Conservation (phyloP, 2,888 invertebrate genomes). For the Drosophila fungiperda region DNA sequence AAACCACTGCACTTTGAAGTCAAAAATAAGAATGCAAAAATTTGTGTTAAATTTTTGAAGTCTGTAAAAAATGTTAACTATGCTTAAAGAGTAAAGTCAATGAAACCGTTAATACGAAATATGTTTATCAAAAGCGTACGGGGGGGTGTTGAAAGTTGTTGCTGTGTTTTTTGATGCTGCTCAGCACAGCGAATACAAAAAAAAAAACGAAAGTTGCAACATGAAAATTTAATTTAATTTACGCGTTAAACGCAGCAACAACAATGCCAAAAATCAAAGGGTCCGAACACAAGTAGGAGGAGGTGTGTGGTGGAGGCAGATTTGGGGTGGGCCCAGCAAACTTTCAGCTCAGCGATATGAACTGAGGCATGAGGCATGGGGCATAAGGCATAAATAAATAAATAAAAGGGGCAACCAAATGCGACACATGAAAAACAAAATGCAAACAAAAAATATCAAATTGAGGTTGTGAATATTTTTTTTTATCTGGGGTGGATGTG, state of each 20-base stretch:
- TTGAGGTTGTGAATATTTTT: conserved; percentile 22
- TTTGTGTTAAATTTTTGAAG: background rate
- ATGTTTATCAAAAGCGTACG: background rate
- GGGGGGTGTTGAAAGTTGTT: background rate
- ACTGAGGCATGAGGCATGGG: conserved; percentile 28
- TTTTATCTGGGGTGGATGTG: background rate
- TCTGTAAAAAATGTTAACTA: background rate
- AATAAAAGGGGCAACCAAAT: conserved; percentile 13
- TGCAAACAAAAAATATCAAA: conserved; percentile 3
- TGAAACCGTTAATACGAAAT: conserved; percentile 29
- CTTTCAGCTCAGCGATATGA: conserved; percentile 29
- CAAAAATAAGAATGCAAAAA: conserved; percentile 19
- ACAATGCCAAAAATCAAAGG: conserved; percentile 65
- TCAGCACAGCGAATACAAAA: background rate
- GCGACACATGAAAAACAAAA: conserved; percentile 23
- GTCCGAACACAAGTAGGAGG: background rate
- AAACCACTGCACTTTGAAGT: conserved; percentile 27
- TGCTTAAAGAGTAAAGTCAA: conserved; percentile 24
- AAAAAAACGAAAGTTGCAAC: conserved; percentile 35
- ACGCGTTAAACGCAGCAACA: conserved; percentile 29
- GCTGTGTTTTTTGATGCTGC: background rate
- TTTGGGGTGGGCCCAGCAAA: conserved; percentile 3
- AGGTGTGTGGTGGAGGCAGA: background rate
- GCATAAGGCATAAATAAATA: conserved; percentile 39
- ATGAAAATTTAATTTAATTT: conserved; percentile 62